Evolutionary conservation across 2,888 invertebrate genomes (phyloP).

Genomic region (Xylophagus ater): DNA sequence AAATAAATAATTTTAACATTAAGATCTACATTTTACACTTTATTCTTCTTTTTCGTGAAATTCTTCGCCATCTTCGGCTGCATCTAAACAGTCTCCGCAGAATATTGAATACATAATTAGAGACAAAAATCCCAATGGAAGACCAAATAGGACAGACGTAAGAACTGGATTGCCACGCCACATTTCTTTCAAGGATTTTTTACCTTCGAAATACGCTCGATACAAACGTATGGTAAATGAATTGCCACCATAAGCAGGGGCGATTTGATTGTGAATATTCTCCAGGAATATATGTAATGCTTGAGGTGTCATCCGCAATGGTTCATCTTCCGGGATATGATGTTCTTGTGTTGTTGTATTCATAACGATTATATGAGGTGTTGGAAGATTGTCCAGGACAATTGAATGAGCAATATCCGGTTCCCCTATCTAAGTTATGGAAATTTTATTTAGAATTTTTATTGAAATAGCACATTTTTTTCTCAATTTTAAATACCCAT

Average conservation of each 20-base stretch:
- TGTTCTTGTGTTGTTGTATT: slow-evolving; percentile 89
- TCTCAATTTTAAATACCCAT: slow-evolving; percentile 46
- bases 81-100: slow-evolving; percentile 90
- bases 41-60: slow-evolving; percentile 43
- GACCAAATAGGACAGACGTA: slow-evolving; percentile 84
- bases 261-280: slow-evolving; percentile 59
- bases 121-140: slow-evolving; percentile 85
- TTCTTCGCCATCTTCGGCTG: slow-evolving; percentile 56
- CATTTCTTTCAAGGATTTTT: slow-evolving; percentile 68
- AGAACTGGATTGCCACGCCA: slow-evolving; percentile 90
- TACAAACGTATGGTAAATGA: slow-evolving; percentile 64
- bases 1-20: too few relatives aligned
- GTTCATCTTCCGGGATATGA: slow-evolving; percentile 78
- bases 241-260: slow-evolving; percentile 78
- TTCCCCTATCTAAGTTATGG: slow-evolving; percentile 50
- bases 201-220: slow-evolving; percentile 73
- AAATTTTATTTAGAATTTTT: background rate
- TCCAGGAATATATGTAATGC: slow-evolving; percentile 37
- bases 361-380: slow-evolving; percentile 80
- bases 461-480: background rate
- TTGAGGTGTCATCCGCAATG: slow-evolving; percentile 67
- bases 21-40: too few relatives aligned
- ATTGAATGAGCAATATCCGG: slow-evolving; percentile 87
- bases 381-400: slow-evolving; percentile 71
- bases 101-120: slow-evolving; percentile 93